Evolutionary conservation across 2,113 vertebrate genomes (phyloP), one percentile per base, ranked within the genome.

Genomic region (Perca flavescens): DNA sequence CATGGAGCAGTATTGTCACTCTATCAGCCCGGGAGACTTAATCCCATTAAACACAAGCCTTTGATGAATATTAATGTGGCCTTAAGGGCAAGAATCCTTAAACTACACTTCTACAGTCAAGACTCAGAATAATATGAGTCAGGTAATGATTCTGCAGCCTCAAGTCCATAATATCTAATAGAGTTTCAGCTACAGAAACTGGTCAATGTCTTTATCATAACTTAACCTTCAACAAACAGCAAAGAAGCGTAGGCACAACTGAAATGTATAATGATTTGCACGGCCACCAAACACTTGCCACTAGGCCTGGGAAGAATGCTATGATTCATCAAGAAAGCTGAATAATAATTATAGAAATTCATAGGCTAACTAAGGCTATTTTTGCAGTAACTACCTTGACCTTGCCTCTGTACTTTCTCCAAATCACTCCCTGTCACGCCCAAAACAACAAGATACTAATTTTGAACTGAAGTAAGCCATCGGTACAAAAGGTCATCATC

Each of bases 61-160:
- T 81, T 82, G 88, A 89, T 91, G 85, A 93, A 92, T 93, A 91
- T 92, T 87, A 91, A 93, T 89, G 82, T 70, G 52, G 74, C 84
- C 80, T 90, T 65, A 62, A 86, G 85, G 88, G 78, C 47, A 85
- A 80, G 63, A 89, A 84, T 63, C 86, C 78, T 34, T 68, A 58
- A 79, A 34, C 47, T 89, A 57, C 22, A 79, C 72, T 64, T 69
- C 28, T 61, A 49, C 34, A 86, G 79, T 80, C 69, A 72, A 75
- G 43, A 61, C 64, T 80, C 43, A 40, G 66, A 86, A 84, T 65
- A 84, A 77, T 34, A 86, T 14, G 15, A 90, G 73, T 60, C 81
- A 79, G 80, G 84, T 70, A 69, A 62, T 58, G 47, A 82, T 46
- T 78, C 43, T 71, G 54, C 28, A 72, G 54, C 61, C 57, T 74